phyloP scores from a whole-genome alignment of 2,113 vertebrate species.

The Vidua macroura region DNA sequence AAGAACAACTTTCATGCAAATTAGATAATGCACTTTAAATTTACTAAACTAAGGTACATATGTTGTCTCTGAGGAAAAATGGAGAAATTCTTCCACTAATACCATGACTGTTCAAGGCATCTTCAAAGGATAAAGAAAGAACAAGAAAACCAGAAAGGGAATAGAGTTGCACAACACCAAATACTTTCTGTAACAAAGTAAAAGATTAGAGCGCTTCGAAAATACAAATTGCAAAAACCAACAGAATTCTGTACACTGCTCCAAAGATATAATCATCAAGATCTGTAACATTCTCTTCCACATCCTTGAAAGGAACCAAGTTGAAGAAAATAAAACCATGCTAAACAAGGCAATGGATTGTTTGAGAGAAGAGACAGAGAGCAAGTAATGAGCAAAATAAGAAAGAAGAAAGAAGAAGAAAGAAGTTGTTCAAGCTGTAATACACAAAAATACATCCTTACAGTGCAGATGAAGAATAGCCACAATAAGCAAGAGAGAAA shows the following conservation, averaged over 20 bases:
- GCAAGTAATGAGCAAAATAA: background rate
- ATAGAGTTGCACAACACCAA: background rate
- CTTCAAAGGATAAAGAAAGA: conserved; percentile 20
- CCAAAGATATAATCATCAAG: background rate
- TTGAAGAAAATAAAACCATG: background rate
- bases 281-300: background rate
- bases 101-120: background rate
- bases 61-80: background rate
- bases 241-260: background rate
- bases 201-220: background rate
- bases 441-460: background rate
- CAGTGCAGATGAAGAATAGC: background rate
- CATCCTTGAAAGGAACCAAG: background rate
- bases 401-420: background rate
- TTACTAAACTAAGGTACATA: background rate
- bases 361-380: background rate
- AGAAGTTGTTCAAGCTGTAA: background rate
- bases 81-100: conserved; percentile 2
- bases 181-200: background rate
- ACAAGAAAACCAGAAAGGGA: background rate
- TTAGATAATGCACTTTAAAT: background rate
- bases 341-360: background rate
- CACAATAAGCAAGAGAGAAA: background rate
- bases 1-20: conserved; percentile 28
- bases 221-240: background rate